Evolutionary conservation across 2,113 vertebrate species (phyloP).

Genomic region (Gymnocephalus cernua): DNA sequence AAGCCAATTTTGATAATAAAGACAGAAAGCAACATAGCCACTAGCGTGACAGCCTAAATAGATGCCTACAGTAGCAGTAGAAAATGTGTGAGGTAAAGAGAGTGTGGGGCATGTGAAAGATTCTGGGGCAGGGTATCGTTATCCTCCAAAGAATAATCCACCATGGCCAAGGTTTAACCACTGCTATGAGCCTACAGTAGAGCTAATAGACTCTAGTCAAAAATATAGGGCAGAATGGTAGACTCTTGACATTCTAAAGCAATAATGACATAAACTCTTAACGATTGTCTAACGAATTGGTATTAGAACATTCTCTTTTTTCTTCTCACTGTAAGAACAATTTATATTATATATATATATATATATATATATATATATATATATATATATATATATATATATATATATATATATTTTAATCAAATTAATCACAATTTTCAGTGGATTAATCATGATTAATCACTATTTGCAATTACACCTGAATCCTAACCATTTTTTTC

Average conservation of each 20-base stretch:
- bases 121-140: constrained; percentile 17
- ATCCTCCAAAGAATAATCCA: constrained; percentile 50
- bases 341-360: too few relatives aligned
- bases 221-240: not conserved
- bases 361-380: too few relatives aligned
- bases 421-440: too few relatives aligned
- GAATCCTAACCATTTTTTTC: too few relatives aligned
- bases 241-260: constrained; percentile 12
- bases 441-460: too few relatives aligned
- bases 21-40: not conserved
- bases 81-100: not conserved
- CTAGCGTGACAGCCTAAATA: not conserved
- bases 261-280: not conserved
- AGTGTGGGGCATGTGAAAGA: not conserved
- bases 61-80: not conserved
- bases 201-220: constrained; percentile 2
- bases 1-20: not conserved
- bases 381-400: too few relatives aligned
- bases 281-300: not conserved
- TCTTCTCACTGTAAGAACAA: too few relatives aligned
- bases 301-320: not conserved
- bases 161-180: not conserved
- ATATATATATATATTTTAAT: too few relatives aligned
- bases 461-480: too few relatives aligned
- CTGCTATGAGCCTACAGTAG: not conserved